Base-by-base conservation (phyloP, 2,797 vertebrate species). In the Gobio occitaniae region DNA sequence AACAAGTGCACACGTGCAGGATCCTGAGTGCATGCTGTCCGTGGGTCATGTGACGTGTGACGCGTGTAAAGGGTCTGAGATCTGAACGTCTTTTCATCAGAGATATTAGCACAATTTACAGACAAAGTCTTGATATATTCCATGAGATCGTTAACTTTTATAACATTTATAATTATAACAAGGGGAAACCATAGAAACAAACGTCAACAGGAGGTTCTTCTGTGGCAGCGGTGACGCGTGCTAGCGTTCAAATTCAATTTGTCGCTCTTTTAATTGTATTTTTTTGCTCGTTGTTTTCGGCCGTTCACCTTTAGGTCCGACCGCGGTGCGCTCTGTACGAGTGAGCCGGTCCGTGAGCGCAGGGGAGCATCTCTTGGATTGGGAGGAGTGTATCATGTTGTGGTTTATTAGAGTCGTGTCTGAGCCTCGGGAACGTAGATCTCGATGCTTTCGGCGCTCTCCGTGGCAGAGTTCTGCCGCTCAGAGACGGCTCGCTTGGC, bases 401-500 rank as follows among this genome's bases (percentile, higher is more conserved):
- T 52, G 54, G 8, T 63, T 48, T 90, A 95, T 99, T 96, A 99
- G 96, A 99, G 97, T 94, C 98, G 95, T 77, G 98, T 99, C 95
- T 99, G 98, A 90, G 98, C 98, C 94, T 99, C 98, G 2, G 98
- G 98, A 93, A 99, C 99, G 95, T 99, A 99, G 94, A 99, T 99
- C 95, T 99, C 98, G 91, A 99, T 99, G 97, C 98, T 99, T 95
- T 99, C 98, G 21, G 98, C 97, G 88, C 98, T 99, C 96, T 99
- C 98, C 3, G 98, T 99, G 84, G 98, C 98, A 15, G 98, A 99
- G 96, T 98, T 99, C 92, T 99, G 98, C 56, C 98, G 96, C 85
- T 98, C 97, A 0, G 98, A 99, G 9, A 97, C 97, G 16, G 98
- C 98, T 84, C 98, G 96, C 93, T 99, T 99, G 94, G 97, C 97